Base-by-base conservation (phyloP, 2,797 vertebrate species). In the Clamator glandarius region DNA sequence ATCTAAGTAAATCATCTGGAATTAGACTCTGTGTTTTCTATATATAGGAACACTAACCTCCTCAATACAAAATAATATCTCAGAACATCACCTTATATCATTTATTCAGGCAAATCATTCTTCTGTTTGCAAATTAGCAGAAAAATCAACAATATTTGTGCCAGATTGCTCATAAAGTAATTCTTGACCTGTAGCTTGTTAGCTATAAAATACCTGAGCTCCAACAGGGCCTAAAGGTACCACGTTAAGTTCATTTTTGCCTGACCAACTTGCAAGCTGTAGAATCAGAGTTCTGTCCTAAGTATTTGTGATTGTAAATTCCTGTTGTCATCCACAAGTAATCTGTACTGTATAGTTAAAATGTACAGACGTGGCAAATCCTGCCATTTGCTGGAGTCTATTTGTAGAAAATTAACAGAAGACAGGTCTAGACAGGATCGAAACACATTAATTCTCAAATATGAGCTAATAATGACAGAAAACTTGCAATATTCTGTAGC, bases 361-460 rank as follows among this genome's bases (percentile, higher is more conserved):
- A 89, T 62, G 8, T 50, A 74, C 24, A 74, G 84, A 84, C 85
- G 73, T 51, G 33, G 48, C 41, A 95, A 90, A 94, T 77, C 36
- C 52, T 82, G 44, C 57, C 44, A 80, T 85, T 77, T 89, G 41
- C 52, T 87, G 36, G 84, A 87, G 63, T 68, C 59, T 88, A 5
- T 77, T 70, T 76, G 70, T 69, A 79, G 25, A 77, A 91, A 80
- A 89, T 61, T 52, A 94, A 87, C 36, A 61, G 48, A 76, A 73
- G 44, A 72, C 3, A 0, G 23, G 70, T 91, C 78, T 82, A 90
- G 85, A 84, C 58, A 89, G 35, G 29, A 78, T 0, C n/a, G 36
- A 92, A 93, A 89, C 55, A 81, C 81, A 94, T 59, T 58, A 78
- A 68, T 85, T 93, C 70, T 80, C 42, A 80, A 85, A 58, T 58